A percentile compares a stretch with the other conserved stretches of the same genome.
Evolutionary conservation across 64 coral and sea anemone genomes (phyloP).

Genomic region (Montipora efflorescens): DNA sequence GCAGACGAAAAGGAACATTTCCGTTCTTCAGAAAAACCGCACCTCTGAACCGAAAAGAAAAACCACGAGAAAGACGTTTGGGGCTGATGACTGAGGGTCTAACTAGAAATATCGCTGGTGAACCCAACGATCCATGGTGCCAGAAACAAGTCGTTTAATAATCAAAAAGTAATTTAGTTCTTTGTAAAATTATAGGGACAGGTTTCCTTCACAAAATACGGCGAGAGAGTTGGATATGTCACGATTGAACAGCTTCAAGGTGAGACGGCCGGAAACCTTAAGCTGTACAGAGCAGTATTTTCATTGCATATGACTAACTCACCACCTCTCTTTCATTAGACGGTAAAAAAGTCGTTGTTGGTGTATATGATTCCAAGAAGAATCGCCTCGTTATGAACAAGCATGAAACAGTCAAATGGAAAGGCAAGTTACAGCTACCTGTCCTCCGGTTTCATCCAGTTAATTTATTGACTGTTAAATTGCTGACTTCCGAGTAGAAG

Average conservation of each 20-base stretch:
- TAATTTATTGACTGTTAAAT: too few species aligned
- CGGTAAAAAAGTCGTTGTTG: conserved; percentile 57
- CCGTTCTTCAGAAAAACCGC: too few species aligned
- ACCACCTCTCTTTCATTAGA: neutral
- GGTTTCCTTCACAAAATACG: conserved; percentile 76
- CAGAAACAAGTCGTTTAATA: neutral
- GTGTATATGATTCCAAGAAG: conserved; percentile 36
- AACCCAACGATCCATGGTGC: too few species aligned
- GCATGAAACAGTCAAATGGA: conserved; percentile 57
- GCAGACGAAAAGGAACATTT: too few species aligned
- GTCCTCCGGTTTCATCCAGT: too few species aligned
- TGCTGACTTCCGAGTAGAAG: too few species aligned
- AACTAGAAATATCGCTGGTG: too few species aligned
- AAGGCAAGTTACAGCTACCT: conserved; percentile 2
- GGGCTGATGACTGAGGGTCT: too few species aligned
- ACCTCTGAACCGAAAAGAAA: too few species aligned
- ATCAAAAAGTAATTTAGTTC: neutral
- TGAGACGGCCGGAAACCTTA: neutral
- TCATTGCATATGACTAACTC: neutral
- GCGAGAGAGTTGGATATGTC: conserved; percentile 79
- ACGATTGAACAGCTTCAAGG: conserved; percentile 85
- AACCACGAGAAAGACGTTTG: too few species aligned
- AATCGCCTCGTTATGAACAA: conserved; percentile 37
- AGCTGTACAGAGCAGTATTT: neutral
- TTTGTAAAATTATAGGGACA: conserved; percentile 54